Percentiles rank a stretch among this genome's conserved stretches.
These are phyloP conservation scores for Dicrostonyx torquatus DNA, from an alignment of 2,797 vertebrate species.

Conservation along the genomic window DNA sequence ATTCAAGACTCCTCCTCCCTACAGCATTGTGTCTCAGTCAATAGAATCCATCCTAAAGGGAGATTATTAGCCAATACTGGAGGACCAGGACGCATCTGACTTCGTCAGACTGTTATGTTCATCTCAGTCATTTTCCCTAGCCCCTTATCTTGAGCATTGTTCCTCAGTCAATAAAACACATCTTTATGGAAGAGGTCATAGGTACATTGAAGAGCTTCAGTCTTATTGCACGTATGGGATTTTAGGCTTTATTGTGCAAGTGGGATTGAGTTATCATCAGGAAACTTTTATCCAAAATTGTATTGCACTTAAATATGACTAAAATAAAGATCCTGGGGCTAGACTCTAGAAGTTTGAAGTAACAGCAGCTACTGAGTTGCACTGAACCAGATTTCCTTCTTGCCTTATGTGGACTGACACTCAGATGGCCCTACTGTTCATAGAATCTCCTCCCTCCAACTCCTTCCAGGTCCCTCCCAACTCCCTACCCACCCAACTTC, in stretches of 20 bases:
- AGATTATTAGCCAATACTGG: neutral
- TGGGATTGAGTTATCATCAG: neutral
- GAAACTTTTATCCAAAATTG: neutral
- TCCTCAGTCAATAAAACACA: neutral
- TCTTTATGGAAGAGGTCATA: neutral
- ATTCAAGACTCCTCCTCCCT: neutral
- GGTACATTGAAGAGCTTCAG: neutral
- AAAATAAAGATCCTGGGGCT: neutral
- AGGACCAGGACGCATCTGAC: neutral
- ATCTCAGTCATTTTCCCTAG: neutral
- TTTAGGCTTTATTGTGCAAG: neutral
- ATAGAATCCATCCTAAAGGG: neutral
- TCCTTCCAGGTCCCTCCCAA: neutral
- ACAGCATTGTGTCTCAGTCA: neutral
- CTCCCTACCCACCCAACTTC: neutral
- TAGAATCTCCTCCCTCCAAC: neutral
- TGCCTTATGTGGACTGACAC: neutral
- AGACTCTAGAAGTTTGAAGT: neutral
- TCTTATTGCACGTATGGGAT: neutral
- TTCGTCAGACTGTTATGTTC: neutral
- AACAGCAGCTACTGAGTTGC: neutral
- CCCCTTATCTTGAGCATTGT: neutral
- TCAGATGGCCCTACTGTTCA: no score
- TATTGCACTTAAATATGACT: neutral
- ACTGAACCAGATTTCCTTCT: neutral